Conservation (phyloP, 2,888 invertebrate genomes). For the Eupithecia subfuscata region DNA sequence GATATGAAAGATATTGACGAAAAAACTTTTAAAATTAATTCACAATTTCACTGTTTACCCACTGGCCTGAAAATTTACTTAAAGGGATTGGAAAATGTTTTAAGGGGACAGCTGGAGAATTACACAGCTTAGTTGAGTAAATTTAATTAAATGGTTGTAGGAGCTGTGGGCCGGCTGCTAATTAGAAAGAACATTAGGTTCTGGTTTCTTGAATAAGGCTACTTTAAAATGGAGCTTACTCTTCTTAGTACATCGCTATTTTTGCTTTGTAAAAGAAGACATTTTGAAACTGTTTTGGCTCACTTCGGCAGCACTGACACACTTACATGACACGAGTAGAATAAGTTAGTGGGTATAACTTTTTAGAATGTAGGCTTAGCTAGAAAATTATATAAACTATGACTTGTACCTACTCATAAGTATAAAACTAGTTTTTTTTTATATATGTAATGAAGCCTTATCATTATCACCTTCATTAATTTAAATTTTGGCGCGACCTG, state of each 20-base stretch:
- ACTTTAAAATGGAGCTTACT: neutral
- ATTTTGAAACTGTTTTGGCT: no score
- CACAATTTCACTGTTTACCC: neutral
- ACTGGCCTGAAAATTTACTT: neutral
- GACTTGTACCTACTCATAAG: no score
- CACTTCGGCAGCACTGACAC: no score
- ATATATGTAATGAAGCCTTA: no score
- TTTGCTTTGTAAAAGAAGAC: no score
- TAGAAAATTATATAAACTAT: no score
- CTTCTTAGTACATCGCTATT: neutral
- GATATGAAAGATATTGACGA: neutral
- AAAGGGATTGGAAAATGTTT: conserved; percentile 19
- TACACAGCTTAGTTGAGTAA: conserved; percentile 19
- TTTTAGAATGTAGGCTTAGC: no score
- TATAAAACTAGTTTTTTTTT: no score
- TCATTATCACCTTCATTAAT: no score
- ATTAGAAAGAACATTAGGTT: conserved; percentile 19
- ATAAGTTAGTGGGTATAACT: no score
- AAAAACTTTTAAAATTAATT: neutral
- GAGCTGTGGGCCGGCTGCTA: conserved; percentile 17
- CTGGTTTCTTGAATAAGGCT: conserved; percentile 4
- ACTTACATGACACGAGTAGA: no score
- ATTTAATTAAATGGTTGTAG: conserved; percentile 26
- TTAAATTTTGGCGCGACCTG: no score
- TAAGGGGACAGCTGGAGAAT: conserved; percentile 17